Conservation (phyloP, 2,797 vertebrate species). For the Betta splendens region DNA sequence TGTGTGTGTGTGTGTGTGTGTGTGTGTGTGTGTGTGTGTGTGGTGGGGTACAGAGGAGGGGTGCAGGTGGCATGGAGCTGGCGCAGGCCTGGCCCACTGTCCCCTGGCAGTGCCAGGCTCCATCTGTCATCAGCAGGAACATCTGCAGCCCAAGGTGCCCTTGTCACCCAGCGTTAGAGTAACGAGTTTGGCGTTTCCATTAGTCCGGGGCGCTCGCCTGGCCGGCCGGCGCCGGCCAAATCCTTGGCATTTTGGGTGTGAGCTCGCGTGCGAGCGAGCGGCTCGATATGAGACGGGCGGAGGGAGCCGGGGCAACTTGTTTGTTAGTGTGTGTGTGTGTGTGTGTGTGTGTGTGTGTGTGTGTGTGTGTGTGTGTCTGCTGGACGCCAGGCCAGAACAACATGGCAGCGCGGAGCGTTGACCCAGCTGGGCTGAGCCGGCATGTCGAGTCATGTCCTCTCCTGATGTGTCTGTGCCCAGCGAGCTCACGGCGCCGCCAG, state of each 20-base stretch:
- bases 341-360: constrained; percentile 41
- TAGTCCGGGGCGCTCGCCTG: constrained; percentile 77
- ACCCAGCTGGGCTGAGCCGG: constrained; percentile 80
- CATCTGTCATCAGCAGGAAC: constrained; percentile 94
- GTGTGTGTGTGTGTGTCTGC: constrained; percentile 39
- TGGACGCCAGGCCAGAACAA: constrained; percentile 71
- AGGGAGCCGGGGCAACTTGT: constrained; percentile 53
- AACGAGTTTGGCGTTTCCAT: constrained; percentile 94
- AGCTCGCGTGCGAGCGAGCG: constrained; percentile 62
- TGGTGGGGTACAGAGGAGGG: constrained; percentile 74
- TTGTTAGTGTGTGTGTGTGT: constrained; percentile 48
- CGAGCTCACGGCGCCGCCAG: constrained; percentile 70
- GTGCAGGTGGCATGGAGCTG: constrained; percentile 91
- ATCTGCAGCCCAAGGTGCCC: constrained; percentile 98
- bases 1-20: constrained; percentile 66
- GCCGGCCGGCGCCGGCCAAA: constrained; percentile 63
- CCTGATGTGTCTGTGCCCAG: constrained; percentile 78
- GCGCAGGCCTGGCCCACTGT: constrained; percentile 80
- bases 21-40: constrained; percentile 65
- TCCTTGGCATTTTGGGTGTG: constrained; percentile 77
- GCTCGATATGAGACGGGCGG: constrained; percentile 55
- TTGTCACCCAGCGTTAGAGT: constrained; percentile 96
- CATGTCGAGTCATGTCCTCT: constrained; percentile 81
- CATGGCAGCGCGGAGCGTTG: constrained; percentile 75
- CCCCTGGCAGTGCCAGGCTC: constrained; percentile 88